Conservation (phyloP, 2,113 vertebrate genomes). For the Sylvilagus bachmani region DNA sequence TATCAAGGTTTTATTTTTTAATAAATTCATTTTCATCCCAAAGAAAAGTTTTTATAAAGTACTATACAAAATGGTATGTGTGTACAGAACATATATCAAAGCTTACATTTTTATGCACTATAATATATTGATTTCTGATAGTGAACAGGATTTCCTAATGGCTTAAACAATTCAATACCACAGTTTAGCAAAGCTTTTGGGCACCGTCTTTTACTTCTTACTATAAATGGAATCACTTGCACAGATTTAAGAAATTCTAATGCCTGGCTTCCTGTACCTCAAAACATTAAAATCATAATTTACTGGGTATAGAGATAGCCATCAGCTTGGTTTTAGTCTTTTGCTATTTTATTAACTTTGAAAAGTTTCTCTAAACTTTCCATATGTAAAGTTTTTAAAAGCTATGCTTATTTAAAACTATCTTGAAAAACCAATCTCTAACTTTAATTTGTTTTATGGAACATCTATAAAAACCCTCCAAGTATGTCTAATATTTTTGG, state of each 20-base stretch:
- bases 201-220: not conserved
- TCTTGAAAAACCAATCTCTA: not conserved
- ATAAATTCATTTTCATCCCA: not conserved
- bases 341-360: not conserved
- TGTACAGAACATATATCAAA: not conserved
- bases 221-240: not conserved
- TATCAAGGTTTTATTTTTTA: not conserved
- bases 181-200: not conserved
- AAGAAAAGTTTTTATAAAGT: not conserved
- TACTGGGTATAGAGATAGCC: not conserved
- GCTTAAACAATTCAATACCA: not conserved
- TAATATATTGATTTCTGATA: not conserved
- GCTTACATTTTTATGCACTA: not conserved
- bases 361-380: constrained; percentile 12
- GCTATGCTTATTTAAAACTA: constrained; percentile 22
- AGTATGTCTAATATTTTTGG: constrained; percentile 6
- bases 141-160: not conserved
- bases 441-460: constrained; percentile 60
- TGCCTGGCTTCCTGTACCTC: not conserved
- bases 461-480: not conserved
- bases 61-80: not conserved
- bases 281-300: not conserved
- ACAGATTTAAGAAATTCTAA: not conserved
- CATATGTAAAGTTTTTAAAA: constrained; percentile 23
- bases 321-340: not conserved